Conservation (phyloP, 2,113 vertebrate genomes). For the Ursus arctos region DNA sequence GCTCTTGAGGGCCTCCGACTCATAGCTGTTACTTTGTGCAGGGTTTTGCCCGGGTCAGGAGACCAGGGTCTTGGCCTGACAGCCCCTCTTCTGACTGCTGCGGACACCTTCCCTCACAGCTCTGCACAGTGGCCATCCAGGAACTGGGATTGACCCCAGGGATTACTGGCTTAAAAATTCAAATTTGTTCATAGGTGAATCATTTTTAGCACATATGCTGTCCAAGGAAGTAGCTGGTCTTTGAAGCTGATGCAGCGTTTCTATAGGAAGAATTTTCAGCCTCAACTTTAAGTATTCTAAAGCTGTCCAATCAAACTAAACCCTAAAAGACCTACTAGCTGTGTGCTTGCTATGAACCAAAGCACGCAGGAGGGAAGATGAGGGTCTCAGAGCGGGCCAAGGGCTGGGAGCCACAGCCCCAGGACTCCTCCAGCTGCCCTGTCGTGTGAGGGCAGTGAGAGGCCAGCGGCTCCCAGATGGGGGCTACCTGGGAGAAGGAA, state of each 20-base stretch:
- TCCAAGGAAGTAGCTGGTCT: background rate
- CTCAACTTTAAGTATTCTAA: background rate
- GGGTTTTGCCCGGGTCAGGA: background rate
- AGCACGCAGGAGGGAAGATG: rapidly evolving
- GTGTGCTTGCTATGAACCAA: background rate
- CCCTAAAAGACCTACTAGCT: background rate
- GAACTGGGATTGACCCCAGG: background rate
- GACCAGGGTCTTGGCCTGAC: background rate
- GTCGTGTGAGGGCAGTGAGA: too few species aligned
- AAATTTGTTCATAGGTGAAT: background rate
- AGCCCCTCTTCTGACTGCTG: background rate
- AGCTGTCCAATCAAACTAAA: background rate
- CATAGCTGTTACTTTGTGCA: background rate
- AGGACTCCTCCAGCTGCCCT: background rate
- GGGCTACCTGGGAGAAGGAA: rapidly evolving
- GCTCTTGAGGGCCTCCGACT: background rate
- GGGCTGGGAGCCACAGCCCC: background rate
- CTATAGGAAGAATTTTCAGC: background rate
- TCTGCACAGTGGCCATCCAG: background rate
- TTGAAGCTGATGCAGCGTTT: background rate
- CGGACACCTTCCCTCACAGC: background rate
- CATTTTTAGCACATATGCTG: background rate
- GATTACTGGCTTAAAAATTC: slow-evolving; percentile 15
- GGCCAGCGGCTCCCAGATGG: background rate
- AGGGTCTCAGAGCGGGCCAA: too few species aligned